Base-by-base conservation (phyloP, 2,888 invertebrate species). In the Nezara viridula region DNA sequence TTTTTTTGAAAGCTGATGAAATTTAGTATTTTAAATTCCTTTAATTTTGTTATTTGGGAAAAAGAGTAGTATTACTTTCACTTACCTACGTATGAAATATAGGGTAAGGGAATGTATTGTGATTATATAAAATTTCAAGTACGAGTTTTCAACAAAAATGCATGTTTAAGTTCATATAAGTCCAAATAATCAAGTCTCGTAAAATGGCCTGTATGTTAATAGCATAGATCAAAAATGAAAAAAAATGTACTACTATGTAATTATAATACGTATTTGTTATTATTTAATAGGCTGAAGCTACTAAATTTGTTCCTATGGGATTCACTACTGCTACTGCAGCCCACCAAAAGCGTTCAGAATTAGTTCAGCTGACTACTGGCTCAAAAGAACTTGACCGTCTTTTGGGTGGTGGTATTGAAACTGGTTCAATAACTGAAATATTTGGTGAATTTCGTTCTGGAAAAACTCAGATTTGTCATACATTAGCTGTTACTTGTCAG, bases 361-460 rank as follows among this genome's bases (percentile, higher is more conserved):
- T 99, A 88, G 98, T 99, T 89, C 97, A 97, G 92, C 93, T 99
- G 19, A 98, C 98, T 0, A 99, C 99, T 6, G 99, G 99, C 0
- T 98, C 98, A 0, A 97, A 96, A 91, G 98, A 98, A 92, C 93
- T 99, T 60, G 99, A 99, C 92, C 96, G 98, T 92, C 94, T 99
- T 49, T 94, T 99, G 6, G 98, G 98, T 52, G 98, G 99, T 81
- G 99, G 99, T 7, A 96, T 99, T 91, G 99, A 99, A 93, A 99
- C 99, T 0, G 99, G 99, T 0, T 98, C 98, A 0, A 98, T 99
- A 73, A 99, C 99, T 0, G 99, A 99, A 94, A 95, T 99, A 92
- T 99, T 99, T 94, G 99, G 99, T 21, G 99, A 99, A 93, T 99
- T 99, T 92, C 94, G 99, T 90, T 98, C 98, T 1, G 99, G 99